Evolutionary conservation across 1,140 invertebrate species (phyloP), one percentile per base, ranked within the genome.

Genomic region (Dreissena polymorpha): DNA sequence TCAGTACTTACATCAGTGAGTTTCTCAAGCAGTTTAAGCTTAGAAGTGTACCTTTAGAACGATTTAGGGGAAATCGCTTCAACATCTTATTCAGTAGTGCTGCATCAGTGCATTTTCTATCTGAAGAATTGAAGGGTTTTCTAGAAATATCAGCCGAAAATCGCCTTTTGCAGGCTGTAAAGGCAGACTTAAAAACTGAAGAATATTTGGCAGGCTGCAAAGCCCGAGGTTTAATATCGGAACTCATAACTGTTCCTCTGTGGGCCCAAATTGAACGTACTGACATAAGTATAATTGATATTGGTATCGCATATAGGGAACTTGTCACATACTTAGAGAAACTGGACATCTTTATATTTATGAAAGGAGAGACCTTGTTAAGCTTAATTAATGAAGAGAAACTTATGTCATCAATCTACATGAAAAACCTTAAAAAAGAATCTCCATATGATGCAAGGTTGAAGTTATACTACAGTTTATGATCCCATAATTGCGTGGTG

Each of bases 51-150:
- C 49, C 49, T 18, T 29, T 79, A 13, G n/a, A 57, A 60, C n/a
- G 25, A 57, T 79, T 57, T 25, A 68, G 76, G 53, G 67, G 76
- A 12, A 68, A 68, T 21, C 49, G 74, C 27, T 77, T 77, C 53
- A 77, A 82, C 25, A 73, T 85, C 70, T n/a, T 85, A 16, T 79
- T 79, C 53, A 16, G 12, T 18, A 79, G 50, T 63, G 67, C 76
- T 69, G 76, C 50, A 8, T 27, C 13, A 14, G 76, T 79, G 10
- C 50, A 70, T 25, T 55, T 79, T 69, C 27, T 79, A 49, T 18
- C 27, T 60, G 13, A 29, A 18, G 39, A 79, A 79, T 69, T 79
- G 76, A 70, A 23, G 29, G 25, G 21, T 6, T 79, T 79, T 70
- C 29, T 70, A 18, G 50, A 68, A n/a, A 68, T 68, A 68, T 68